Conservation (phyloP, 2,113 vertebrate genomes). For the Leucopsar rothschildi region DNA sequence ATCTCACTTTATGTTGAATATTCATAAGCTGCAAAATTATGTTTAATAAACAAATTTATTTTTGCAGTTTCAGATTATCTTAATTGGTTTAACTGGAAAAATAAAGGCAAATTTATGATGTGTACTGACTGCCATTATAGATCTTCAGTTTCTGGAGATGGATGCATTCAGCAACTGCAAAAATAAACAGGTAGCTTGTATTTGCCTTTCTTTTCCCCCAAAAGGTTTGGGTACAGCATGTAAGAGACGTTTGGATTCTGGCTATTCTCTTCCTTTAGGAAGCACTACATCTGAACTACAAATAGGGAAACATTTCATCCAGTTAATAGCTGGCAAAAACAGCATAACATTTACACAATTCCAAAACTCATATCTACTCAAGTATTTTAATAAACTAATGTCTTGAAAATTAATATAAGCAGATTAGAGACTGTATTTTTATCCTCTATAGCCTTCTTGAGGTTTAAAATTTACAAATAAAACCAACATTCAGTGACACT, state of each 20-base stretch:
- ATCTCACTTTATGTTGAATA: background rate
- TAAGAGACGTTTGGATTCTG: background rate
- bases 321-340: background rate
- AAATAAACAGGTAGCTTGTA: background rate
- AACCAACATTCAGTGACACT: background rate
- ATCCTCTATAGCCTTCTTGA: background rate
- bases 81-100: background rate
- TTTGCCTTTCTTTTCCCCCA: accelerated
- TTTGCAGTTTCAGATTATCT: background rate
- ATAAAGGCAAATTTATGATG: background rate
- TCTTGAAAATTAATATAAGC: background rate
- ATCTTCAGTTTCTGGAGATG: background rate
- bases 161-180: background rate
- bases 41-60: background rate
- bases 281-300: background rate
- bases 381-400: background rate
- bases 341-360: background rate
- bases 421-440: background rate
- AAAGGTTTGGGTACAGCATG: background rate
- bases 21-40: background rate
- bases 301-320: background rate
- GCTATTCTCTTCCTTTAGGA: background rate
- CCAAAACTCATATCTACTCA: background rate
- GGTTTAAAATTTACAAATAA: background rate
- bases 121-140: background rate